Conservation (phyloP, 2,888 invertebrate species). For the Dinocampus coccinellae region DNA sequence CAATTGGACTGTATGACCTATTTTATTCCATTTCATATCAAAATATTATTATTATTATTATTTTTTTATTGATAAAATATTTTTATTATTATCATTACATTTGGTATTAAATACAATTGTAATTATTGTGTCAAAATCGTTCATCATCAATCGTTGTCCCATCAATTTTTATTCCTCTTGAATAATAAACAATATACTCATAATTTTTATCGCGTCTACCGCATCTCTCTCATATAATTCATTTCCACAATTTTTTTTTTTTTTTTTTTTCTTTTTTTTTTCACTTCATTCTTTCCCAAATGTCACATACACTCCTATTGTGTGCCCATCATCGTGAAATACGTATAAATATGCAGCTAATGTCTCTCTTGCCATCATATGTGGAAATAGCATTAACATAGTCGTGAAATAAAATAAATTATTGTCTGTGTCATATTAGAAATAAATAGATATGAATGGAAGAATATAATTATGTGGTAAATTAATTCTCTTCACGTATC, state of each 20-base stretch:
- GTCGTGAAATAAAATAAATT: constrained; percentile 19
- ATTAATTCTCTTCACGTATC: constrained; percentile 14
- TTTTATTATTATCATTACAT: neutral
- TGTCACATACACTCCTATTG: constrained; percentile 29
- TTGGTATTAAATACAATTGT: neutral
- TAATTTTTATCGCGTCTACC: constrained; percentile 28
- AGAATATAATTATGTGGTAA: constrained; percentile 27
- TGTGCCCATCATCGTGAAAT: constrained; percentile 13
- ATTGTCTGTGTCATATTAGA: neutral
- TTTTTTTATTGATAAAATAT: constrained; percentile 14
- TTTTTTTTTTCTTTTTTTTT: constrained; percentile 13
- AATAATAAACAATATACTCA: constrained; percentile 18
- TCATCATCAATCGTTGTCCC: constrained; percentile 21
- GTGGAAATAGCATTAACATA: constrained; percentile 11
- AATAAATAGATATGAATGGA: constrained; percentile 1
- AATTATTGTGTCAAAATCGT: too few relatives aligned
- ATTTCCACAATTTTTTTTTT: neutral
- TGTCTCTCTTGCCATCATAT: neutral
- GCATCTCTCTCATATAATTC: constrained; percentile 26
- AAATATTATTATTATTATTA: too few relatives aligned
- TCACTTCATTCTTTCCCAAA: constrained; percentile 10
- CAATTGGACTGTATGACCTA: constrained; percentile 22
- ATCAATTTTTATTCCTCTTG: constrained; percentile 19
- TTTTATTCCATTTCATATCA: constrained; percentile 11
- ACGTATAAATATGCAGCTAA: neutral